phyloP scores from a whole-genome alignment of 2,797 vertebrate species.

The Scarus forsteni region DNA sequence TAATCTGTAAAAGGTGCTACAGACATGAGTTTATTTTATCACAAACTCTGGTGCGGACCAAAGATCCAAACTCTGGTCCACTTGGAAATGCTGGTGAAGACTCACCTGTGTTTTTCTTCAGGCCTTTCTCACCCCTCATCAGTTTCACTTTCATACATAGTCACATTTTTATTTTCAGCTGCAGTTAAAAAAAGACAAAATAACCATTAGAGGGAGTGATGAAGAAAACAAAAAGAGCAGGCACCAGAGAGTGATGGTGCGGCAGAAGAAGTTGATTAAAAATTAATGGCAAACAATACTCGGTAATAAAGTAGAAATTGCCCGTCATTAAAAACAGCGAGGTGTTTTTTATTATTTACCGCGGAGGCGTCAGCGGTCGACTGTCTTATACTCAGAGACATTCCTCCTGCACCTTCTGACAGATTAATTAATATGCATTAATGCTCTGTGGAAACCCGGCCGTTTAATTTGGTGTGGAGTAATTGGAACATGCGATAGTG shows the following conservation, averaged over 20 bases:
- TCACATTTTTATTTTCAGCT: background rate
- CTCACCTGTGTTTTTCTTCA: too few relatives aligned
- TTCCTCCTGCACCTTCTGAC: constrained; percentile 57
- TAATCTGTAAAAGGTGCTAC: too few relatives aligned
- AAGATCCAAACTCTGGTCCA: too few relatives aligned
- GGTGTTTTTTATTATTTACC: constrained; percentile 74
- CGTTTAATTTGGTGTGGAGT: constrained; percentile 73
- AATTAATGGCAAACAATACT: constrained; percentile 78
- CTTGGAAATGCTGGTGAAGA: too few relatives aligned
- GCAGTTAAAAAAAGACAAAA: background rate
- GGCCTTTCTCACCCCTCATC: background rate
- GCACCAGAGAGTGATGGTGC: constrained; percentile 53
- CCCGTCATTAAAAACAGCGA: constrained; percentile 75
- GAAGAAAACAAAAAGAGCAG: background rate
- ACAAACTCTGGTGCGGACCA: too few relatives aligned
- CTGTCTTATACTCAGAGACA: constrained; percentile 40
- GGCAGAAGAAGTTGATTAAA: constrained; percentile 72
- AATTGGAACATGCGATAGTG: constrained; percentile 73
- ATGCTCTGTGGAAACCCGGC: constrained; percentile 66
- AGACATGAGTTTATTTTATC: too few relatives aligned
- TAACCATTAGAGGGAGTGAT: constrained; percentile 5
- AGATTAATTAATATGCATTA: constrained; percentile 81
- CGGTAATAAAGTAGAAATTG: constrained; percentile 77
- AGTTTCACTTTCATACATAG: background rate
- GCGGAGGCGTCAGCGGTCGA: constrained; percentile 56